Evolutionary conservation across 2,888 invertebrate genomes (phyloP).

Genomic region (Drosophila crucigera): DNA sequence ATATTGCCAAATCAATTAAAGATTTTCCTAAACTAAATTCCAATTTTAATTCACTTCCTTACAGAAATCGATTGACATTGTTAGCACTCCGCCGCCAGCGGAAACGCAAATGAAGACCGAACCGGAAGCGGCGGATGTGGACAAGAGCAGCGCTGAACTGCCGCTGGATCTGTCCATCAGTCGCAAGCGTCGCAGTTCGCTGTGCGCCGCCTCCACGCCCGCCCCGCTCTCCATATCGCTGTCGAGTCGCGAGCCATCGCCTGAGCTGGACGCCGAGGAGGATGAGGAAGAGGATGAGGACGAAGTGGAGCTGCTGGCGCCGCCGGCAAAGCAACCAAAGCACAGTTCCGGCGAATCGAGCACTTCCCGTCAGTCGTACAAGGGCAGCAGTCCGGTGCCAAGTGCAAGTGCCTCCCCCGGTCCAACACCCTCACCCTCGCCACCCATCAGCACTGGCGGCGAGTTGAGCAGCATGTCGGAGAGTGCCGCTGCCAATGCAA

Average conservation of each 20-base stretch:
- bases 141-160: conserved; percentile 86
- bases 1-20: not conserved
- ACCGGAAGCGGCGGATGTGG: conserved; percentile 25
- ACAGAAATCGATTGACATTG: conserved; percentile 84
- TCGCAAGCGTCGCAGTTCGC: conserved; percentile 86
- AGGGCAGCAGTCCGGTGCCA: conserved; percentile 82
- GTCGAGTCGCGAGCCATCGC: conserved; percentile 33
- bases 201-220: conserved; percentile 31
- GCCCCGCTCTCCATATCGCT: conserved; percentile 23
- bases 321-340: conserved; percentile 47
- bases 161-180: conserved; percentile 91
- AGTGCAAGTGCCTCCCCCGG: conserved; percentile 82
- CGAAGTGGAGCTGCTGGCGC: conserved; percentile 34
- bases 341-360: conserved; percentile 59
- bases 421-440: conserved; percentile 85
- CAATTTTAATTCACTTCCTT: not conserved
- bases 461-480: conserved; percentile 76
- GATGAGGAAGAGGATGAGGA: conserved; percentile 25
- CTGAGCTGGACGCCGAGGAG: conserved; percentile 40
- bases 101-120: conserved; percentile 58
- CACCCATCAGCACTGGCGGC: conserved; percentile 78
- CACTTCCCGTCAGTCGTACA: conserved; percentile 72
- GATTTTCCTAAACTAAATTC: not conserved
- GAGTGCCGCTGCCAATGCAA: conserved; percentile 76
- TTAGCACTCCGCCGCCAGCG: conserved; percentile 80